A percentile compares a stretch with the other conserved stretches of the same genome.
phyloP scores from a whole-genome alignment of 53 echinoderm and acorn worm species.

The Stichopus horrens region DNA sequence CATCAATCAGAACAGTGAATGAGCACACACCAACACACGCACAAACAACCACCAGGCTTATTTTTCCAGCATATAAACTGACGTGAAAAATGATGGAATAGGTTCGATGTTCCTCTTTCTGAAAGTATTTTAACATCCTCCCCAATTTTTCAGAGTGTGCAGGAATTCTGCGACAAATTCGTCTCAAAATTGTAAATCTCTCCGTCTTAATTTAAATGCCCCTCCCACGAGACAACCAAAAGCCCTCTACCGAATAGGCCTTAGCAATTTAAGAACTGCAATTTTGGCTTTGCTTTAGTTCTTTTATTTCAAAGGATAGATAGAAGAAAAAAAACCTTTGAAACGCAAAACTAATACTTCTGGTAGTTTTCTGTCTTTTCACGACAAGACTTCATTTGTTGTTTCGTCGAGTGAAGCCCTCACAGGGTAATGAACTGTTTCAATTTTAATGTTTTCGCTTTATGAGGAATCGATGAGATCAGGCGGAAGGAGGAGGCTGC shows the following conservation, averaged over 20 bases:
- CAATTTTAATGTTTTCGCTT: too few species aligned
- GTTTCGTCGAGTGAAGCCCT: too few species aligned
- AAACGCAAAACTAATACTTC: too few species aligned
- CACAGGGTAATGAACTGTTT: too few species aligned
- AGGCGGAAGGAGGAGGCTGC: too few species aligned
- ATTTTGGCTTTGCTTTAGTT: not conserved
- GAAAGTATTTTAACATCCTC: not conserved
- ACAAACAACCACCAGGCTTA: too few species aligned
- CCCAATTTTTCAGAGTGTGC: not conserved
- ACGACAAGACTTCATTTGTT: too few species aligned
- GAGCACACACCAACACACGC: too few species aligned
- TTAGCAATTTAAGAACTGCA: not conserved
- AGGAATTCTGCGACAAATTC: not conserved
- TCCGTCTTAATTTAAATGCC: constrained; percentile 7
- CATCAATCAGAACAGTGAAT: too few species aligned
- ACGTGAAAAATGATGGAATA: not conserved
- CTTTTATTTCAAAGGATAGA: not conserved
- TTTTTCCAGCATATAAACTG: not conserved
- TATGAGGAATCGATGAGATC: too few species aligned
- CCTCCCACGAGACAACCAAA: constrained; percentile 1
- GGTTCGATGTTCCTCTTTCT: not conserved
- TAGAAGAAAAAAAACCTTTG: not conserved
- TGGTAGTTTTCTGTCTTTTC: too few species aligned
- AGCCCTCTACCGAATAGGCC: not conserved
- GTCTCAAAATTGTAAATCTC: constrained; percentile 10